Evolutionary conservation across 2,888 invertebrate genomes (phyloP), one percentile per base, ranked within the genome.

Genomic region (Diadegma fenestrale): DNA sequence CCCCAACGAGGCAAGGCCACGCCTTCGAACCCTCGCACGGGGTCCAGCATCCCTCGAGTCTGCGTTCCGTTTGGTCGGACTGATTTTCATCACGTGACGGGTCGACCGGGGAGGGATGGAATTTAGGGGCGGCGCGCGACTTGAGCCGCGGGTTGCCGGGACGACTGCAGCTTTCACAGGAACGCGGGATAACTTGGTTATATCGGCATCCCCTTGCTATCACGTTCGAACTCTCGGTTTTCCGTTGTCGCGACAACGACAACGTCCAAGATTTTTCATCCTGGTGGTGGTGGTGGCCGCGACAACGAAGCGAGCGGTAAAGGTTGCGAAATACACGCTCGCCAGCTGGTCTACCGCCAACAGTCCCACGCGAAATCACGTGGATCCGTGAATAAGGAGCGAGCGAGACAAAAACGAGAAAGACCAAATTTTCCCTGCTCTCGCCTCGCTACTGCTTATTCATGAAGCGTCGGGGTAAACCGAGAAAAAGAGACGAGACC

Each of bases 11-110:
- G 95, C 10, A 95, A 91, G 95, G 95, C 95, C 95, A 95, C 94
- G 96, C 96, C 92, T 95, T 95, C 91, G 96, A 95, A 91, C 96
- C 95, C 94, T 96, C 96, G 93, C 95, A 94, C 93, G 95, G 95
- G 84, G 94, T 96, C 86, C 96, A 96, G 96, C 94, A 95, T 96
- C 95, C 90, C 80, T 86, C 89, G 87, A 84, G 87, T 87, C 87
- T 80, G 75, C 30, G 58, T 79, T 71, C 88, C 87, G 91, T 93
- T 87, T 93, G 93, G 93, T 87, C 84, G 84, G 33, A 58, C 54
- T 14, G 63, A 37, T 22, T 22, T 64, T 75, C 78, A 87, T 92
- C 93, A 93, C 92, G 93, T 92, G 92, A 88, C 63, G 54, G 4
- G 17, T 14, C n/a, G 26, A 17, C 19, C 71, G 61, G 33, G 71